phyloP scores from a whole-genome alignment of 2,888 invertebrate genomes.

The Aphrophora alni region DNA sequence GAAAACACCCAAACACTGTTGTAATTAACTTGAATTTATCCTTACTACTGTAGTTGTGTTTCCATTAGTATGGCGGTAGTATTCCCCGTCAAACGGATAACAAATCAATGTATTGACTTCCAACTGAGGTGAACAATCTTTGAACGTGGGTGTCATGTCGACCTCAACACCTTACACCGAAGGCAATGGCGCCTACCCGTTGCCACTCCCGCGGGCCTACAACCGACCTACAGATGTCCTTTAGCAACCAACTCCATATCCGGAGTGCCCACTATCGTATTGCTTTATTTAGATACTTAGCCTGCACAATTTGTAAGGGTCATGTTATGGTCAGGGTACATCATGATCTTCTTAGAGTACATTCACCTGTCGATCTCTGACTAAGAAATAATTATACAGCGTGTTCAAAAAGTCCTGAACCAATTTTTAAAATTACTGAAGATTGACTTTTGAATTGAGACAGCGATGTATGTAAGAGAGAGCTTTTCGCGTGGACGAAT shows the following conservation, averaged over 20 bases:
- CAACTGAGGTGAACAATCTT: not conserved
- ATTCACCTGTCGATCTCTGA: not conserved
- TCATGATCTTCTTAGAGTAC: not conserved
- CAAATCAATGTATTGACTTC: too few species aligned
- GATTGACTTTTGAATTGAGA: too few species aligned
- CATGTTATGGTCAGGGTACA: not conserved
- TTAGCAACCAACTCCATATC: not conserved
- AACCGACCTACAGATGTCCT: slow-evolving; percentile 3
- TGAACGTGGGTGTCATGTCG: not conserved
- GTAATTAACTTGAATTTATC: too few species aligned
- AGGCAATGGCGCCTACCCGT: not conserved
- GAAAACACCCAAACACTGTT: too few species aligned
- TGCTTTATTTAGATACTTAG: too few species aligned
- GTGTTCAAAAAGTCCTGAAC: not conserved
- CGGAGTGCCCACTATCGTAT: not conserved
- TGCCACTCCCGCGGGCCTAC: slow-evolving; percentile 1
- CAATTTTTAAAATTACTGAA: too few species aligned
- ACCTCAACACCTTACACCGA: not conserved
- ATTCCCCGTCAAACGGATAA: too few species aligned
- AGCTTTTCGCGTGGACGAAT: too few species aligned
- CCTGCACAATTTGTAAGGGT: not conserved
- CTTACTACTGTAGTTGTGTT: too few species aligned
- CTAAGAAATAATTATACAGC: not conserved
- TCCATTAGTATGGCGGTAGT: too few species aligned
- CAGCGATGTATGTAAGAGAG: too few species aligned